A percentile compares a stretch with the other conserved stretches of the same genome.
These are phyloP conservation scores for Harpagoxenus sublaevis DNA, from an alignment of 2,888 invertebrate genomes.

Conservation along the genomic window DNA sequence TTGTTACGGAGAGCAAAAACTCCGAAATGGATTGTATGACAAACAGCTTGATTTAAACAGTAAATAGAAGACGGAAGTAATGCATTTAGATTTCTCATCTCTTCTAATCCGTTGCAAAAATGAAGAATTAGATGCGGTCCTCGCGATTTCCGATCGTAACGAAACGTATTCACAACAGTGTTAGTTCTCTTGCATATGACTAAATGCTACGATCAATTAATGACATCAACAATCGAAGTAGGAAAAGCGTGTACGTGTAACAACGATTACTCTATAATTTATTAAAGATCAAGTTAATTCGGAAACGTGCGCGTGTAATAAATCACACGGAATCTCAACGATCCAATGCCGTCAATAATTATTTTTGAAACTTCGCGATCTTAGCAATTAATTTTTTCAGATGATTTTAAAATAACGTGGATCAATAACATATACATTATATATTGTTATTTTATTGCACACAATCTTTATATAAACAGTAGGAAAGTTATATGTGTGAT, in stretches of 20 bases:
- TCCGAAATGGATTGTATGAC: not conserved
- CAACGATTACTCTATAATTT: conserved; percentile 45
- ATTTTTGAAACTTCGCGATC: not conserved
- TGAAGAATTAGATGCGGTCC: not conserved
- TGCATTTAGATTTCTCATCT: not conserved
- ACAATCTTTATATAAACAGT: not conserved
- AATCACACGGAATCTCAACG: conserved; percentile 13
- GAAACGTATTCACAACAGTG: conserved; percentile 63
- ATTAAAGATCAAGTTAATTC: conserved; percentile 26
- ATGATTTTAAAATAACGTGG: not conserved
- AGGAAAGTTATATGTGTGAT: not conserved
- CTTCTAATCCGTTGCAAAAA: not conserved
- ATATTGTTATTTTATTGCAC: not conserved
- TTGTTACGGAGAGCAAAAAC: not conserved
- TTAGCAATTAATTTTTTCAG: not conserved
- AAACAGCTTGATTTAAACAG: not conserved
- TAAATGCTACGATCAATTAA: conserved; percentile 67
- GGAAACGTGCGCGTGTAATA: conserved; percentile 52
- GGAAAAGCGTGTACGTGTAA: conserved; percentile 53
- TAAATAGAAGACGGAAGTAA: not conserved
- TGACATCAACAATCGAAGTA: conserved; percentile 58
- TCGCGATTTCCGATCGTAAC: conserved; percentile 55
- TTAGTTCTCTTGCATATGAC: conserved; percentile 52
- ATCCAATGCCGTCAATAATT: not conserved
- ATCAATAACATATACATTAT: not conserved